These are phyloP conservation scores for Eubasilissa splendida DNA, from an alignment of 2,888 invertebrate species.

Conservation along the genomic window DNA sequence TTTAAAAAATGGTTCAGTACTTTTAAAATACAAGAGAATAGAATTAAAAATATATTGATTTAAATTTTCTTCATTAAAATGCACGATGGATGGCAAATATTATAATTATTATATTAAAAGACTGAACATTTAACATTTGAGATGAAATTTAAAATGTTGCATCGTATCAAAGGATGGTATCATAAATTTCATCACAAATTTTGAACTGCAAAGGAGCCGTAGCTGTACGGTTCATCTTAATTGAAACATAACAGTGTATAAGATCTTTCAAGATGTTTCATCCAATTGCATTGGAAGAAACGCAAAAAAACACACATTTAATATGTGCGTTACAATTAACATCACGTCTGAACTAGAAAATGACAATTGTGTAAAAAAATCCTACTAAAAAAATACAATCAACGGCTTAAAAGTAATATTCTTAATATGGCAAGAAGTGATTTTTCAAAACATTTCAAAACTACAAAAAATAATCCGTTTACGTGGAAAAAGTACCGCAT, in stretches of 20 bases:
- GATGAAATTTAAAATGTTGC: not conserved
- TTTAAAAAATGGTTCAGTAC: not conserved
- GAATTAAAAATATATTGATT: not conserved
- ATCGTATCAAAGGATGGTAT: not conserved
- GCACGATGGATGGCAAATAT: constrained; percentile 20
- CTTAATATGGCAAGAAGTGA: constrained; percentile 20
- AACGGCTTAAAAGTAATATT: constrained; percentile 4
- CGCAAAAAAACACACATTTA: not conserved
- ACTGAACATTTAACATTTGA: not conserved
- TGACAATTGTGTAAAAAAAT: not conserved
- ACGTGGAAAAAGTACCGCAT: not conserved
- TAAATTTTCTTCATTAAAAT: constrained; percentile 16
- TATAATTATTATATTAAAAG: not conserved
- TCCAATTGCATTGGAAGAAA: not conserved
- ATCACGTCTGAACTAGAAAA: constrained; percentile 4
- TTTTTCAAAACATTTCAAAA: constrained; percentile 13
- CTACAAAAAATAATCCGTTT: constrained; percentile 3
- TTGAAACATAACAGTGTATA: not conserved
- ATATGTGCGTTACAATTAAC: constrained; percentile 11
- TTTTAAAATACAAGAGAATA: not conserved
- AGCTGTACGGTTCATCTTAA: not conserved
- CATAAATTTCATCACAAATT: not conserved
- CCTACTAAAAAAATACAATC: not conserved
- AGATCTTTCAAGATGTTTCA: not conserved
- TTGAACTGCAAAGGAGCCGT: constrained; percentile 7